Evolutionary conservation across 2,797 vertebrate genomes (phyloP), one percentile per base, ranked within the genome.

Genomic region (Pangasius mekongensis): DNA sequence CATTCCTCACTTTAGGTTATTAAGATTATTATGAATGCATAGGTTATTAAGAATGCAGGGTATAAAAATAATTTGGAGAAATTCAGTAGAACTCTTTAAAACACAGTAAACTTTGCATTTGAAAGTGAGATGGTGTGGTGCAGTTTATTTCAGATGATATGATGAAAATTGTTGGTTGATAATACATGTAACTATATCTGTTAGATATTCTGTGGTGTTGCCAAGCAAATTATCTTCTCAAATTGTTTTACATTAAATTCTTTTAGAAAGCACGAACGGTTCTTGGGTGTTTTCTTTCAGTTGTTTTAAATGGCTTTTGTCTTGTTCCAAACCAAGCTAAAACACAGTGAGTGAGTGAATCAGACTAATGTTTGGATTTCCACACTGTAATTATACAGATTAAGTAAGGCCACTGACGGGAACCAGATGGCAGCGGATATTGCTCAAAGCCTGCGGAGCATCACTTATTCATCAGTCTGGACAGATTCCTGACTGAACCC

Each of bases 291-390:
- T 60, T 60, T 60, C 36, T 62, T 82, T 56, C 49, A 4, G 52
- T 66, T 73, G 6, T 85, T 73, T 6, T 76, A 69, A 62, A 78
- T 67, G 52, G 6, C 54, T 56, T 87, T 30, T 73, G 24, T 60
- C 27, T 84, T 62, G 39, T 5, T 67, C 81, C 84, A 54, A 87
- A 87, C 83, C 88, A 66, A 67, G 58, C 56, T 9, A 64, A 9
- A 52, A 52, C 5, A 7, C 58, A 78, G 36, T 27, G 18, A 20
- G 0, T 2, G 18, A 77, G 71, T 87, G 83, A 89, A 83, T 90
- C 86, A 87, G 20, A 71, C 16, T 73, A 27, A 62, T 84, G 86
- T 87, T 84, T 87, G 73, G 86, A 87, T 89, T 86, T 83, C 80
- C 77, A 85, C 47, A 89, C 71, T 67, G 36, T 80, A 83, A 86